These are phyloP conservation scores for Drosophila bipectinata DNA, from an alignment of 1,140 invertebrate genomes.

Conservation along the genomic window DNA sequence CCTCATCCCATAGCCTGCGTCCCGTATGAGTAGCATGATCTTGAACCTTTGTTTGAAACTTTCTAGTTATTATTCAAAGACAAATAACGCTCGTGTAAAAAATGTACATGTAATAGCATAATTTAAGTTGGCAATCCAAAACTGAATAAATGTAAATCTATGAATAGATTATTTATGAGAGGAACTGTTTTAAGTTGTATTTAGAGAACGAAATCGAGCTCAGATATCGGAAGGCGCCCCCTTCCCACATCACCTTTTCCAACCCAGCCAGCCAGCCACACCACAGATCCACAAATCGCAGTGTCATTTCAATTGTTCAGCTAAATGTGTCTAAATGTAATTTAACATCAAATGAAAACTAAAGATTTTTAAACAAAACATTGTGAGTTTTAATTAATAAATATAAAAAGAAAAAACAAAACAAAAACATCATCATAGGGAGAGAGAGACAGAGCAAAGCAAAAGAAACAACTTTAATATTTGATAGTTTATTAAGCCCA, in stretches of 20 bases:
- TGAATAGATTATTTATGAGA: conserved; percentile 47
- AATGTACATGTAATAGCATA: conserved; percentile 79
- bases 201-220: conserved; percentile 46
- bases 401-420: conserved; percentile 34
- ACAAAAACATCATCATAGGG: conserved; percentile 53
- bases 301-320: conserved; percentile 72
- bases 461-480: conserved; percentile 71
- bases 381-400: conserved; percentile 71
- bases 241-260: not conserved
- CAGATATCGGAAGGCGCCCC: conserved; percentile 25
- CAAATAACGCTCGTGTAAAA: conserved; percentile 77
- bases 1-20: conserved; percentile 2
- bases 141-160: conserved; percentile 65
- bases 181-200: conserved; percentile 67
- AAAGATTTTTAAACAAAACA: conserved; percentile 77
- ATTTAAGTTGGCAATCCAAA: conserved; percentile 74
- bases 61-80: conserved; percentile 82
- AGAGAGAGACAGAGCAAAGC: conserved; percentile 35
- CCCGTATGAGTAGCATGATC: conserved; percentile 34
- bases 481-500: conserved; percentile 81
- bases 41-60: conserved; percentile 35
- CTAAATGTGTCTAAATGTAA: conserved; percentile 81
- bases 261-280: not conserved
- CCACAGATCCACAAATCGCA: conserved; percentile 24
- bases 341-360: conserved; percentile 64